These are phyloP conservation scores for Pluvianellus socialis DNA, from an alignment of 2,113 vertebrate genomes.

Conservation along the genomic window DNA sequence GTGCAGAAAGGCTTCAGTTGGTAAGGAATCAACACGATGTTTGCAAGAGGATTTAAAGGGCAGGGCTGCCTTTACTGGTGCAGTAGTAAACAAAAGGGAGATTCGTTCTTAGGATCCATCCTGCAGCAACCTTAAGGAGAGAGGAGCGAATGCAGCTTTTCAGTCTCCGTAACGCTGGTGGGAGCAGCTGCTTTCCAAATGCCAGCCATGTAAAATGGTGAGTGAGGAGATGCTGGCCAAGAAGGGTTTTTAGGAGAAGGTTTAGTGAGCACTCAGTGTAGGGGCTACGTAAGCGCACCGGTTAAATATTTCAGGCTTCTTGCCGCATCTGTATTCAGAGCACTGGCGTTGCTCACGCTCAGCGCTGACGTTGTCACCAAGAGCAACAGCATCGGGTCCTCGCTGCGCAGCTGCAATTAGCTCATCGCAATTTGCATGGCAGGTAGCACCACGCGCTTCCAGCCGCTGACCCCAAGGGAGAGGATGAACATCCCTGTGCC, in stretches of 20 bases:
- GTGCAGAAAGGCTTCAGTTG: background rate
- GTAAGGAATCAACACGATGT: background rate
- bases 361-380: background rate
- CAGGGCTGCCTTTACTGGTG: background rate
- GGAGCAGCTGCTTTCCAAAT: background rate
- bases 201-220: background rate
- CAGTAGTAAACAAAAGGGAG: background rate
- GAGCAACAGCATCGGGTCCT: background rate
- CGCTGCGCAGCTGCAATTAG: background rate
- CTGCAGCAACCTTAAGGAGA: background rate
- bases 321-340: background rate
- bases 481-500: fast-evolving
- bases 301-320: background rate
- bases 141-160: background rate
- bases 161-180: fast-evolving
- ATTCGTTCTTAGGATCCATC: background rate
- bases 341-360: background rate
- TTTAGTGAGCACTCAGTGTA: background rate
- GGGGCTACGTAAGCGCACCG: background rate
- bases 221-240: background rate
- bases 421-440: background rate
- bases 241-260: background rate
- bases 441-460: fast-evolving
- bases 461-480: fast-evolving
- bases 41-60: background rate